Conservation (phyloP, 2,797 vertebrate species). For the Petrocephalus schoutedeni region DNA sequence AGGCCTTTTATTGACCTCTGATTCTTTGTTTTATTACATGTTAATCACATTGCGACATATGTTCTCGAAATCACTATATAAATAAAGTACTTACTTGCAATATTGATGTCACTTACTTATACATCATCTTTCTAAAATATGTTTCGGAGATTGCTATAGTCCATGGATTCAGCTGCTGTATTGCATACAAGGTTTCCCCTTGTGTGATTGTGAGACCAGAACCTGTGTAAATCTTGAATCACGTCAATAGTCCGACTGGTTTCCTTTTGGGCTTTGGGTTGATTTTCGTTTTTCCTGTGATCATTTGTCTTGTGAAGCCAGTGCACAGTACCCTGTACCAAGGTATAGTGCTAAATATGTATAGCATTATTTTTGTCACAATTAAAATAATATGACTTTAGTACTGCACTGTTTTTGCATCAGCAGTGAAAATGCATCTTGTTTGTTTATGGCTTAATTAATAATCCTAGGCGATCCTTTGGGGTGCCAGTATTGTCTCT, state of each 20-base stretch:
- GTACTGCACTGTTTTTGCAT: background rate
- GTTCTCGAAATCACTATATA: background rate
- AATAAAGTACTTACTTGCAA: background rate
- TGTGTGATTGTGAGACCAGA: background rate
- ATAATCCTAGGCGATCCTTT: background rate
- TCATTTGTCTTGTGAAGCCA: background rate
- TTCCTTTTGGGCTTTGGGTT: background rate
- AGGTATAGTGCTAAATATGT: background rate
- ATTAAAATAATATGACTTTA: background rate
- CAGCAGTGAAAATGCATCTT: background rate
- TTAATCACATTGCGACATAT: background rate
- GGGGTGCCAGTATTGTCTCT: background rate
- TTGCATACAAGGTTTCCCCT: background rate
- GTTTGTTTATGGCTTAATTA: constrained; percentile 10
- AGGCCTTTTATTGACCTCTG: background rate
- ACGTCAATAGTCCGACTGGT: background rate
- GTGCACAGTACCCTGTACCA: background rate
- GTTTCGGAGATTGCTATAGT: background rate
- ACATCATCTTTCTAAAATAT: background rate
- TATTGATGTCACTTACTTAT: background rate
- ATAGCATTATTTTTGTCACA: background rate
- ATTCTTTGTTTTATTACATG: background rate
- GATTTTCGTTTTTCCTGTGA: background rate
- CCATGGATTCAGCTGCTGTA: background rate
- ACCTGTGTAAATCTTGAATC: background rate